These are phyloP conservation scores for Biston stratarius DNA, from an alignment of 2,888 invertebrate species.

Conservation along the genomic window DNA sequence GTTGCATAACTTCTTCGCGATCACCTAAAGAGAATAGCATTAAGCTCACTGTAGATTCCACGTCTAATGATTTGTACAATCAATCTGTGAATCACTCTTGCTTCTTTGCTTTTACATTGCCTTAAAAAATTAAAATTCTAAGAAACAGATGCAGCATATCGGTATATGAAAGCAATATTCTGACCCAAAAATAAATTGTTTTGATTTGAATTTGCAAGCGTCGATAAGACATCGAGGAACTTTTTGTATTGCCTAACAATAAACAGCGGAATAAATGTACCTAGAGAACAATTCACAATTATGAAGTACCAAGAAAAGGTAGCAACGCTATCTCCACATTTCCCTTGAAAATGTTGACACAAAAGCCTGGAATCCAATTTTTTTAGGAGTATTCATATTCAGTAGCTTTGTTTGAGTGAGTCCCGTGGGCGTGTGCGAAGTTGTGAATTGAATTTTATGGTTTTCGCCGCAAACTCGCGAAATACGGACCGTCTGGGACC, in stretches of 20 bases:
- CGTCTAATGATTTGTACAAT: too few species aligned
- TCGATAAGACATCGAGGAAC: background rate
- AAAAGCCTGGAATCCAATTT: constrained; percentile 25
- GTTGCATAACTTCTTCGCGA: too few species aligned
- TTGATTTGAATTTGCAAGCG: too few species aligned
- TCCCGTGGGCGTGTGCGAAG: constrained; percentile 40
- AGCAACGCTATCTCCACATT: constrained; percentile 21
- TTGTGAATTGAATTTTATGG: constrained; percentile 61
- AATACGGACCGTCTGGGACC: constrained; percentile 40
- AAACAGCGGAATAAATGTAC: constrained; percentile 1
- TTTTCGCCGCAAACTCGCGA: constrained; percentile 46
- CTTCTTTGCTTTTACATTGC: too few species aligned
- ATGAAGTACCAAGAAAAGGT: constrained; percentile 17
- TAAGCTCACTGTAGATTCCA: too few species aligned
- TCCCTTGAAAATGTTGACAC: constrained; percentile 17
- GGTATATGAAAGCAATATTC: background rate
- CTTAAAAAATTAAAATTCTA: too few species aligned
- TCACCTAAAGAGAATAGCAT: too few species aligned
- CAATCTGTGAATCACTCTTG: too few species aligned
- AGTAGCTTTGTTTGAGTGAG: constrained; percentile 40
- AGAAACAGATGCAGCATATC: too few species aligned
- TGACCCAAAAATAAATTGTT: too few species aligned
- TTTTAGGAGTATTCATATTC: constrained; percentile 31
- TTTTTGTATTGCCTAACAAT: background rate
- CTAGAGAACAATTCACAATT: constrained; percentile 9